Conservation (phyloP, 2,888 invertebrate genomes). For the Melangyna quadrimaculata region DNA sequence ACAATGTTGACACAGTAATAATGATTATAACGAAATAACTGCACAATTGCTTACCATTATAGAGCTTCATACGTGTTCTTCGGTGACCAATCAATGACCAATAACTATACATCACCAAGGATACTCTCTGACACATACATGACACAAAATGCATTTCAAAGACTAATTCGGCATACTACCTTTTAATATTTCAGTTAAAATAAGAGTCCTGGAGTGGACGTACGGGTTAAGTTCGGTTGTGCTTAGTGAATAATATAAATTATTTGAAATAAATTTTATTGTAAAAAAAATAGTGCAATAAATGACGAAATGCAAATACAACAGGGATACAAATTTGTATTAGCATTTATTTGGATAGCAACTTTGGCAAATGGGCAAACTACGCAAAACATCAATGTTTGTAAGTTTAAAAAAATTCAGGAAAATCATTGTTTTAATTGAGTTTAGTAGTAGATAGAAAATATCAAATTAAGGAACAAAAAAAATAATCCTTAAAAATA, state of each 20-base stretch:
- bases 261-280: background rate
- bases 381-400: slow-evolving; percentile 87
- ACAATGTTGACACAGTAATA: slow-evolving; percentile 64
- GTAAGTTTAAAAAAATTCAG: slow-evolving; percentile 82
- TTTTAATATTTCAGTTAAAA: slow-evolving; percentile 30
- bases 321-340: background rate
- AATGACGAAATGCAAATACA: slow-evolving; percentile 47
- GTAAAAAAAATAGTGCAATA: background rate
- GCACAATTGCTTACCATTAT: slow-evolving; percentile 49
- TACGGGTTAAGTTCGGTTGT: background rate
- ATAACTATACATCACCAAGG: slow-evolving; percentile 60
- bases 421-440: background rate
- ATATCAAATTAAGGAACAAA: background rate
- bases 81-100: slow-evolving; percentile 51
- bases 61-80: slow-evolving; percentile 41
- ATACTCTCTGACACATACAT: slow-evolving; percentile 54
- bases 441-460: background rate
- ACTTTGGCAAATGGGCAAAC: slow-evolving; percentile 82
- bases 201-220: slow-evolving; percentile 7
- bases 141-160: slow-evolving; percentile 55
- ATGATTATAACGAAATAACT: slow-evolving; percentile 34
- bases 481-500: background rate
- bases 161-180: background rate
- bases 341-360: slow-evolving; percentile 31
- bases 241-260: background rate